Evolutionary conservation across 2,113 vertebrate genomes (phyloP).

Genomic region (Smithornis capensis): DNA sequence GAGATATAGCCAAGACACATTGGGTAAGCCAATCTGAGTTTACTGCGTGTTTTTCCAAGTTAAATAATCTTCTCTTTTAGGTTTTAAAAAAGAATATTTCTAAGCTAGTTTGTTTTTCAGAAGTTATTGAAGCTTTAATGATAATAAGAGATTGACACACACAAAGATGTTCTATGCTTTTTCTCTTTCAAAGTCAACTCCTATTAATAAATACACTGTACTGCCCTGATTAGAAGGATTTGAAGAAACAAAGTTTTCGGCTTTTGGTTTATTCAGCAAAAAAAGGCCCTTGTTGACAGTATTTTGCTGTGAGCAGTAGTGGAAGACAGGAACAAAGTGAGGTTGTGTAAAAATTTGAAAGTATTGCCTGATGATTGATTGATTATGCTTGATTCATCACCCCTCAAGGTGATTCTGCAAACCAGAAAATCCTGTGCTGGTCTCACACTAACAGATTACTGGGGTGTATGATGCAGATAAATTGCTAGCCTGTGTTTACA

Average conservation of each 20-base stretch:
- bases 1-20: background rate
- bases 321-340: constrained; percentile 15
- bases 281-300: background rate
- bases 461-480: background rate
- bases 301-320: background rate
- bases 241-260: background rate
- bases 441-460: background rate
- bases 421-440: background rate
- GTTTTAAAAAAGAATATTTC: background rate
- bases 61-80: background rate
- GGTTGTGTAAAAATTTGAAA: background rate
- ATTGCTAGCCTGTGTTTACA: background rate
- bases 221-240: background rate
- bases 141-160: background rate
- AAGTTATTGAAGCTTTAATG: background rate
- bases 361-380: constrained; percentile 15
- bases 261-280: background rate
- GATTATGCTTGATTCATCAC: constrained; percentile 6
- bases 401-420: constrained; percentile 3
- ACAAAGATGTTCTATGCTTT: background rate
- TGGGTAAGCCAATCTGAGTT: background rate
- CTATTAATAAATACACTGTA: background rate
- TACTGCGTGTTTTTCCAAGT: background rate
- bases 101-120: background rate
- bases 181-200: background rate